phyloP scores from a whole-genome alignment of 2,113 vertebrate species.

The Suncus etruscus region DNA sequence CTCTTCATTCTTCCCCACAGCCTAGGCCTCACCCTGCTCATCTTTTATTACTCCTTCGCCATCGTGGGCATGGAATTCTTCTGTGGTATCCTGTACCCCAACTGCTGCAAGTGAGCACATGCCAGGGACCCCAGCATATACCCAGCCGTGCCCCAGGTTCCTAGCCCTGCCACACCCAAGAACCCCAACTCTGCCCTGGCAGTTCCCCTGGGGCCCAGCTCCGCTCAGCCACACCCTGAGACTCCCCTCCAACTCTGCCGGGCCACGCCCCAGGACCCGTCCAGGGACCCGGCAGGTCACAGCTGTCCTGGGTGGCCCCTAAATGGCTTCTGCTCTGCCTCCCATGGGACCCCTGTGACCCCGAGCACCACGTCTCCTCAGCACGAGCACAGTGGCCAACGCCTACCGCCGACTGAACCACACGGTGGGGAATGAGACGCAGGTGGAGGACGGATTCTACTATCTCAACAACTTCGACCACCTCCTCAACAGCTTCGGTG shows the following conservation, averaged over 20 bases:
- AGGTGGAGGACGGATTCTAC: slow-evolving; percentile 96
- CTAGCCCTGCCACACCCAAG: too few species aligned
- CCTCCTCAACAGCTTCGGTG: slow-evolving; percentile 98
- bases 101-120: slow-evolving; percentile 97
- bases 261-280: too few species aligned
- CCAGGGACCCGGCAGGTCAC: neutral
- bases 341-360: neutral
- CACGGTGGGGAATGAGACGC: slow-evolving; percentile 92
- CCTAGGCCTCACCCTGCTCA: slow-evolving; percentile 96
- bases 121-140: accelerated
- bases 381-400: slow-evolving; percentile 95
- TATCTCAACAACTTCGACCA: slow-evolving; percentile 99
- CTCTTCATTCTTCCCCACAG: slow-evolving; percentile 82
- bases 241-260: neutral
- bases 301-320: too few species aligned
- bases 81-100: slow-evolving; percentile 93
- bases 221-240: neutral
- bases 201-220: too few species aligned
- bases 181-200: too few species aligned
- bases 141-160: too few species aligned
- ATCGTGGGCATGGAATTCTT: slow-evolving; percentile 99
- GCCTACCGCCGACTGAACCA: slow-evolving; percentile 93
- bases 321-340: neutral
- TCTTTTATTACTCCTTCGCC: slow-evolving; percentile 99
- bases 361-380: slow-evolving; percentile 79